Percentiles rank a stretch among this genome's conserved stretches.
Evolutionary conservation across 2,888 invertebrate genomes (phyloP).

Genomic region (Rhingia campestris): DNA sequence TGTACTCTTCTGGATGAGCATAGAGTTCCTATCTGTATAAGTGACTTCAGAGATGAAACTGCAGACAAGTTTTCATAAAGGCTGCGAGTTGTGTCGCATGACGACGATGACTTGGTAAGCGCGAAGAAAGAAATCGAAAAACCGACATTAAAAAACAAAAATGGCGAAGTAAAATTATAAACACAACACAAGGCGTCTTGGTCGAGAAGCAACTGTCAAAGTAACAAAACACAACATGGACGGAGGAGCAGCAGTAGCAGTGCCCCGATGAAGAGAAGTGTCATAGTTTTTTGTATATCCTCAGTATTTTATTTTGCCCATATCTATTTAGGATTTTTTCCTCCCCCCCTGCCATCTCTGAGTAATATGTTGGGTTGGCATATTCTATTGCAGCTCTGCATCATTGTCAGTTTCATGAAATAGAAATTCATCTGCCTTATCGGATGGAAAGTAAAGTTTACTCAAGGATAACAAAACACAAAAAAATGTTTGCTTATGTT

Average conservation of each 20-base stretch:
- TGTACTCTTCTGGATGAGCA: conserved; percentile 18
- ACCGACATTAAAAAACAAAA: conserved; percentile 40
- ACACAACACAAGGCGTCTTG: conserved; percentile 1
- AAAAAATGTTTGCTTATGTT: not conserved
- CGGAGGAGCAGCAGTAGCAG: not conserved
- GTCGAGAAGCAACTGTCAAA: conserved; percentile 45
- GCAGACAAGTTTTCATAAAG: conserved; percentile 57
- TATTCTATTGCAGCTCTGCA: conserved; percentile 51
- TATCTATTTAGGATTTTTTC: conserved; percentile 59
- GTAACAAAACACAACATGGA: conserved; percentile 54
- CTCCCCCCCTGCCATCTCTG: conserved; percentile 12
- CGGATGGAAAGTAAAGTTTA: conserved; percentile 60
- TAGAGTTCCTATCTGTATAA: conserved; percentile 27
- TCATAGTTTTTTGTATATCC: conserved; percentile 27
- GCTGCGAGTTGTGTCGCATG: conserved; percentile 47
- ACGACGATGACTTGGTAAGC: not conserved
- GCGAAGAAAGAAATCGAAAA: not conserved
- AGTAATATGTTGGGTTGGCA: conserved; percentile 49
- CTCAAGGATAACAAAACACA: conserved; percentile 15
- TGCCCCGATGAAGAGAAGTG: conserved; percentile 39
- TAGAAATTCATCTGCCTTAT: conserved; percentile 71
- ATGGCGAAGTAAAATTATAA: conserved; percentile 32
- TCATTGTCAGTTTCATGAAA: conserved; percentile 63
- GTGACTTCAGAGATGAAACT: conserved; percentile 34
- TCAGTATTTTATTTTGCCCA: conserved; percentile 1